Evolutionary conservation across 2,888 invertebrate species (phyloP).

Genomic region (Watsonalla binaria): DNA sequence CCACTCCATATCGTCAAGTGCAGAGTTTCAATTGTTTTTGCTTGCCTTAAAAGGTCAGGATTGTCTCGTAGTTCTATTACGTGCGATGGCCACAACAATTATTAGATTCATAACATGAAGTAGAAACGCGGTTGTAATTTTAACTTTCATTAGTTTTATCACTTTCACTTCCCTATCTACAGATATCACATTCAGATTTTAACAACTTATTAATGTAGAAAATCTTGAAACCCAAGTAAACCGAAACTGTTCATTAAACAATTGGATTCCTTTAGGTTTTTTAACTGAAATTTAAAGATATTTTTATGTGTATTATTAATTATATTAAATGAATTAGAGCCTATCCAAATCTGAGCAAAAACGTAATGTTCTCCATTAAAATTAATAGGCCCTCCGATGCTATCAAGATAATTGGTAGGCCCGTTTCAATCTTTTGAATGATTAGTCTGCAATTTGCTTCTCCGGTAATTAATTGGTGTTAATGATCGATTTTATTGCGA

Average conservation of each 20-base stretch:
- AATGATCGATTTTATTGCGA: slow-evolving; percentile 30
- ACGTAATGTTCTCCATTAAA: slow-evolving; percentile 26
- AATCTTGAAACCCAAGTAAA: too few species aligned
- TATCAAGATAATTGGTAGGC: slow-evolving; percentile 55
- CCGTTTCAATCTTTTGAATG: slow-evolving; percentile 42
- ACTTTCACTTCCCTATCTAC: too few species aligned
- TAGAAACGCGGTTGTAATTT: background rate
- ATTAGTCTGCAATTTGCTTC: slow-evolving; percentile 42
- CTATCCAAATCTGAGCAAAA: slow-evolving; percentile 15
- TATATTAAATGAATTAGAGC: too few species aligned
- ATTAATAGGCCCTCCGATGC: slow-evolving; percentile 40
- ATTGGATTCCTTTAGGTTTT: too few species aligned
- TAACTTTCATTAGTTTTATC: background rate
- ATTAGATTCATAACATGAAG: background rate
- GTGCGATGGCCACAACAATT: too few species aligned
- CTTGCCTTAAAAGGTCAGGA: slow-evolving; percentile 28
- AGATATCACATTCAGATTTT: too few species aligned
- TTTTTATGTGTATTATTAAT: background rate
- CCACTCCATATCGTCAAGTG: slow-evolving; percentile 28
- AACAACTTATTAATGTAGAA: too few species aligned
- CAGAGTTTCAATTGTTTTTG: slow-evolving; percentile 34
- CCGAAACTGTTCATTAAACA: too few species aligned
- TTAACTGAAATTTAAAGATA: background rate
- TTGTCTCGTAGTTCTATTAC: too few species aligned
- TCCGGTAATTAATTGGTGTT: slow-evolving; percentile 29